These are phyloP conservation scores for Drosophila neotestacea DNA, from an alignment of 2,888 invertebrate species.

Conservation along the genomic window DNA sequence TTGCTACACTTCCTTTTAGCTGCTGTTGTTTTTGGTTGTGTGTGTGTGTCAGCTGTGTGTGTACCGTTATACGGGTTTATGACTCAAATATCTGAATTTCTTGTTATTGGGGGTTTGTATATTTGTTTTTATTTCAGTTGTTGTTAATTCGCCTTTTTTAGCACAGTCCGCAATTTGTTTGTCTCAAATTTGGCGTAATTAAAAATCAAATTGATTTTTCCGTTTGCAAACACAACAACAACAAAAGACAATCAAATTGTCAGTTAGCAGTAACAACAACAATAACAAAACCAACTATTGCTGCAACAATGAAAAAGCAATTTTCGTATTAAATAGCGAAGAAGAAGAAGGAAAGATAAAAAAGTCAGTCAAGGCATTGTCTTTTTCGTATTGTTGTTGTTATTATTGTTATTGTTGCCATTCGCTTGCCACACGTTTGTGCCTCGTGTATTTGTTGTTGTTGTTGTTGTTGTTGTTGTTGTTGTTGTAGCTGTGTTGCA, in stretches of 20 bases:
- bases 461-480: conserved; percentile 42
- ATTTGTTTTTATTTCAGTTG: conserved; percentile 21
- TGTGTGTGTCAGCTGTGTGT: conserved; percentile 48
- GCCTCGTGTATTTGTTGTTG: conserved; percentile 44
- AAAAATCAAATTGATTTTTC: conserved; percentile 75
- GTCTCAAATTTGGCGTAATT: conserved; percentile 75
- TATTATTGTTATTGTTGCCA: conserved; percentile 43
- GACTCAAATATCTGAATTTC: conserved; percentile 63
- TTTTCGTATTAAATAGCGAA: conserved; percentile 60
- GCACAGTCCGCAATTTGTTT: conserved; percentile 69
- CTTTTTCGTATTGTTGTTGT: conserved; percentile 32
- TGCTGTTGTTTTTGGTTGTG: conserved; percentile 38
- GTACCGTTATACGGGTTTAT: conserved; percentile 71
- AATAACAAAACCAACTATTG: conserved; percentile 39
- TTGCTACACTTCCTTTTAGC: conserved; percentile 58
- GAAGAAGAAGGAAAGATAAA: conserved; percentile 29
- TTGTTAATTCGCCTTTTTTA: conserved; percentile 64
- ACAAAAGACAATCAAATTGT: conserved; percentile 58
- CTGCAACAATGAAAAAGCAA: conserved; percentile 71
- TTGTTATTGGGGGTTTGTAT: conserved; percentile 23
- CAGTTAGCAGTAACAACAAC: conserved; percentile 51
- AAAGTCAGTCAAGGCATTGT: conserved; percentile 76
- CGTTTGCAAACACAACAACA: conserved; percentile 49
- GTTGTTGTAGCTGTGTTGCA: conserved; percentile 64
- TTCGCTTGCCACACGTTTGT: conserved; percentile 68